Base-by-base conservation (phyloP, 2,888 invertebrate species). In the Zygaena filipendulae region DNA sequence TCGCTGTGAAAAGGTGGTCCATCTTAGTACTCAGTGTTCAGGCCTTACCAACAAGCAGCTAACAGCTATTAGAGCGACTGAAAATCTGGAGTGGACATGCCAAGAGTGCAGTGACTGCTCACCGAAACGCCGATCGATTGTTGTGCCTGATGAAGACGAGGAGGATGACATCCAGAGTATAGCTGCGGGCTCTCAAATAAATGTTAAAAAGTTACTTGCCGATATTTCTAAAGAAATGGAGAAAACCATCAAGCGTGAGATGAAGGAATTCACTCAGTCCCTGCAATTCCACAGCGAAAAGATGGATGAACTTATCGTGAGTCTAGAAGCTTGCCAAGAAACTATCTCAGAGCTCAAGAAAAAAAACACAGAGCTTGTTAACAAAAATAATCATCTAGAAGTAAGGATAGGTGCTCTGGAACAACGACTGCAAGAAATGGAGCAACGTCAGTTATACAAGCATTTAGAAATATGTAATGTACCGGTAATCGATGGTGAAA, bases 361-460 rank as follows among this genome's bases (percentile, higher is more conserved):
- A 8, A 31, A 27, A 9, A 31, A 31, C 7, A 19, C 16, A 1
- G 27, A 31, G 20, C 19, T 27, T 1, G 20, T 12, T 5, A 27
- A 27, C 9, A 26, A 31, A 27, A 31, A 31, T 20, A 30, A 16
- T 13, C 25, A 30, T 11, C n/a, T 31, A 10, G 31, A 31, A 23
- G 23, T 16, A 4, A 16, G 27, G 2, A 8, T 31, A 13, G 11
- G 28, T 9, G 33, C 35, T 3, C 23, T 39, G 3, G 39, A 43
- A 30, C 40, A 42, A 14, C 33, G 29, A 5, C 11, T 40, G 2
- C 38, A 37, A 16, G 36, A 32, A 14, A 27, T 35, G 12, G 37
- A 42, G 20, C 40, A 40, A 30, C 21, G 20, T 16, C 18, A 33
- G 8, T 24, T 39, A 9, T 2, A 4, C 7, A 34, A 25, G 1